Conservation (phyloP, 2,113 vertebrate genomes). For the Nettapus auritus region DNA sequence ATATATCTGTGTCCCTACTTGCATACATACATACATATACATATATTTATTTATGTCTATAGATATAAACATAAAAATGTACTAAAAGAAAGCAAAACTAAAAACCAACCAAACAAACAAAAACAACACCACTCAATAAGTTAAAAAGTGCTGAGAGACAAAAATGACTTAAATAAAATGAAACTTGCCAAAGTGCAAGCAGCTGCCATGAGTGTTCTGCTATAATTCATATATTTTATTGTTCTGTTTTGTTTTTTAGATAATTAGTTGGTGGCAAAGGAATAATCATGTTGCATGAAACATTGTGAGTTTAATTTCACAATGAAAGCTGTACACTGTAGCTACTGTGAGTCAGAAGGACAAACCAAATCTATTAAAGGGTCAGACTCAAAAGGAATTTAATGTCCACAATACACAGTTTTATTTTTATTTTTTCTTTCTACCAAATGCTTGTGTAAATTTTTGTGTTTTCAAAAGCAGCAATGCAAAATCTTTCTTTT, state of each 20-base stretch:
- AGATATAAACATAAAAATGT: not conserved
- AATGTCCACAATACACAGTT: not conserved
- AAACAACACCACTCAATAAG: not conserved
- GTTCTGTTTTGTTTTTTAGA: slow-evolving; percentile 60
- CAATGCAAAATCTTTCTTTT: not conserved
- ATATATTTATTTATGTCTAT: not conserved
- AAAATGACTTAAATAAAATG: slow-evolving; percentile 56
- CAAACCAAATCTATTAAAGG: slow-evolving; percentile 44
- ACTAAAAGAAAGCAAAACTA: not conserved
- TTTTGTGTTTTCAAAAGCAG: not conserved
- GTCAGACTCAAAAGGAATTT: not conserved
- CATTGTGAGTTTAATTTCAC: slow-evolving; percentile 58
- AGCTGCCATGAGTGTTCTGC: slow-evolving; percentile 22
- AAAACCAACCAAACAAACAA: not conserved
- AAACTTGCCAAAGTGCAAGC: slow-evolving; percentile 31
- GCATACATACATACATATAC: not conserved
- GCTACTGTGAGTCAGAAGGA: slow-evolving; percentile 11
- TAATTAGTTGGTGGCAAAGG: slow-evolving; percentile 51
- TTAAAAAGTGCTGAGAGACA: slow-evolving; percentile 16
- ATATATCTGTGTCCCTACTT: not conserved
- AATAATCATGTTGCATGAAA: slow-evolving; percentile 45
- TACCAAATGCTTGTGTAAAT: not conserved
- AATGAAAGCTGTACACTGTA: slow-evolving; percentile 1
- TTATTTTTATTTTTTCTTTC: not conserved
- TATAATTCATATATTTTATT: slow-evolving; percentile 67